Evolutionary conservation across 2,888 invertebrate genomes (phyloP).

Genomic region (Agrotis ipsilon): DNA sequence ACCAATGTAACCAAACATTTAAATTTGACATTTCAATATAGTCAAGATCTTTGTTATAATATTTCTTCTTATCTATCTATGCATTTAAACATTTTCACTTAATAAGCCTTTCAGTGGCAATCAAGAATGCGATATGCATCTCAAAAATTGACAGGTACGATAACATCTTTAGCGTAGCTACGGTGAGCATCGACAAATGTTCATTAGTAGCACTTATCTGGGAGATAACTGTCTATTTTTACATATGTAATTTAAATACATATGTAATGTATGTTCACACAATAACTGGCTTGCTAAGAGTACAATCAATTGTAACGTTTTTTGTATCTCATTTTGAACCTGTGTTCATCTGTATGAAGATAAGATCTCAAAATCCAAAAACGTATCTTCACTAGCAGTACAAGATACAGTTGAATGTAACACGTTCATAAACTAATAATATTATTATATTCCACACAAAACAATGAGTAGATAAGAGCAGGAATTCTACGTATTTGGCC

Average conservation of each 20-base stretch:
- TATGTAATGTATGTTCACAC: conserved; percentile 22
- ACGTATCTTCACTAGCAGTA: neutral
- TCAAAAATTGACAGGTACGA: conserved; percentile 61
- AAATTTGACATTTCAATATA: conserved; percentile 23
- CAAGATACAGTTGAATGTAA: too few species aligned
- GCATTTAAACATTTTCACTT: conserved; percentile 48
- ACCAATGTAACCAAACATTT: conserved; percentile 1
- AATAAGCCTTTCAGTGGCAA: conserved; percentile 60
- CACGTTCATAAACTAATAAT: too few species aligned
- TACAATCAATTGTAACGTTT: conserved; percentile 34
- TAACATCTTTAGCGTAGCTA: conserved; percentile 51
- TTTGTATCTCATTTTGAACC: conserved; percentile 22
- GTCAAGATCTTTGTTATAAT: conserved; percentile 32
- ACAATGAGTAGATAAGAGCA: too few species aligned
- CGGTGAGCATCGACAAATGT: conserved; percentile 53
- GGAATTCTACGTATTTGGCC: too few species aligned
- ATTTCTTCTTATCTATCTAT: conserved; percentile 20
- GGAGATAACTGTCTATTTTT: conserved; percentile 40
- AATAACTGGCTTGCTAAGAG: conserved; percentile 29
- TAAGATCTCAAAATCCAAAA: conserved; percentile 16
- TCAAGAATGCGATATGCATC: conserved; percentile 60
- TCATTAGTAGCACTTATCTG: conserved; percentile 61
- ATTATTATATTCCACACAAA: too few species aligned
- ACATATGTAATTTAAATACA: conserved; percentile 38
- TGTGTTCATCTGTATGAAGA: neutral